These are phyloP conservation scores for Psilopsiagon aurifrons DNA, from an alignment of 2,113 vertebrate genomes.

Conservation along the genomic window DNA sequence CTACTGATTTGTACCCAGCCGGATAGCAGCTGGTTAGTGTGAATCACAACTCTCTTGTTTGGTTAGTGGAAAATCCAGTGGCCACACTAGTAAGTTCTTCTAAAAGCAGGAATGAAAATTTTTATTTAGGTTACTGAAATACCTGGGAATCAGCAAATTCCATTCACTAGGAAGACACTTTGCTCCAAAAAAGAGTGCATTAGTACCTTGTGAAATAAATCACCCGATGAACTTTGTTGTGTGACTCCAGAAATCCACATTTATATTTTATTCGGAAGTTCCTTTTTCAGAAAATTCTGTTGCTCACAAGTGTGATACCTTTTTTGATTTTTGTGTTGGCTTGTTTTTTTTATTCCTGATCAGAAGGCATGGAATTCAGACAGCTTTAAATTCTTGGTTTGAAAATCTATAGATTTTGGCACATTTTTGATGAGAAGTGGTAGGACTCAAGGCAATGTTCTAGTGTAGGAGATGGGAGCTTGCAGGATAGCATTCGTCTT, in stretches of 20 bases:
- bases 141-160: neutral
- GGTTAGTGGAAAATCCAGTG: neutral
- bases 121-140: neutral
- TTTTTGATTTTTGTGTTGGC: neutral
- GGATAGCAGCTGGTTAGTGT: neutral
- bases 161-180: neutral
- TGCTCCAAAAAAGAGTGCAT: neutral
- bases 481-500: neutral
- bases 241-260: neutral
- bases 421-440: neutral
- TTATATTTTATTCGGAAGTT: neutral
- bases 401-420: neutral
- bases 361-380: neutral
- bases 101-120: neutral
- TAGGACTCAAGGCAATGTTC: neutral
- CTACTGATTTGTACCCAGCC: neutral
- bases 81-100: neutral
- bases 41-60: neutral
- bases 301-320: fast-evolving
- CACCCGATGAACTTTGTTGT: neutral
- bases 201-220: neutral
- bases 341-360: neutral
- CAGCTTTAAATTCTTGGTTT: neutral
- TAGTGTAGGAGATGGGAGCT: neutral
- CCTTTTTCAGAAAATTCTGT: neutral